Percentiles rank a stretch among this genome's conserved stretches.
Evolutionary conservation across 1,140 invertebrate species (phyloP).

Genomic region (Calosoma granatense): DNA sequence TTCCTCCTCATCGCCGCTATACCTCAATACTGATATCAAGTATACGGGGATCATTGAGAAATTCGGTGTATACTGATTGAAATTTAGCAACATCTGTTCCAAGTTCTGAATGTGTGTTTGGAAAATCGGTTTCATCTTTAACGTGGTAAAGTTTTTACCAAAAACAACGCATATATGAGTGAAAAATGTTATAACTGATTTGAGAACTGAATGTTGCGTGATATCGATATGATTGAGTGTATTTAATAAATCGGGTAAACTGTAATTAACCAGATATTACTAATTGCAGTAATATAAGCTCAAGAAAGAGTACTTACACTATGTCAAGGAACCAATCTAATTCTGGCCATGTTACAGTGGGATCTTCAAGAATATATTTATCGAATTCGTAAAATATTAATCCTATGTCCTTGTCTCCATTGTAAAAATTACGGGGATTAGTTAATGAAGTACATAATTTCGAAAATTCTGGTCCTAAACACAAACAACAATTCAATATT

Average conservation of each 20-base stretch:
- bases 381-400: constrained; percentile 44
- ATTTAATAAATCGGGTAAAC: constrained; percentile 36
- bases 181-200: constrained; percentile 37
- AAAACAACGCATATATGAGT: constrained; percentile 39
- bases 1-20: constrained; percentile 33
- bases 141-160: constrained; percentile 36
- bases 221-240: constrained; percentile 31
- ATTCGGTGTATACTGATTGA: constrained; percentile 34
- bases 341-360: constrained; percentile 37
- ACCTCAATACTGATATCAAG: constrained; percentile 37
- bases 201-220: constrained; percentile 27
- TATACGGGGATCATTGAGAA: constrained; percentile 46
- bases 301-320: constrained; percentile 33
- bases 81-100: constrained; percentile 32
- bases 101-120: constrained; percentile 36
- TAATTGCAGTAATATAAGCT: background rate
- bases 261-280: constrained; percentile 17
- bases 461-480: constrained; percentile 38
- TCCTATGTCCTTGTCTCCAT: constrained; percentile 36
- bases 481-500: constrained; percentile 16
- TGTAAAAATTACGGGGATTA: constrained; percentile 43
- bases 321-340: constrained; percentile 44
- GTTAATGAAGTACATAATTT: constrained; percentile 36
- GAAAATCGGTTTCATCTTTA: constrained; percentile 41
- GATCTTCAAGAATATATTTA: constrained; percentile 34